Evolutionary conservation across 2,797 vertebrate species (phyloP).

Genomic region (Mastacembelus armatus): DNA sequence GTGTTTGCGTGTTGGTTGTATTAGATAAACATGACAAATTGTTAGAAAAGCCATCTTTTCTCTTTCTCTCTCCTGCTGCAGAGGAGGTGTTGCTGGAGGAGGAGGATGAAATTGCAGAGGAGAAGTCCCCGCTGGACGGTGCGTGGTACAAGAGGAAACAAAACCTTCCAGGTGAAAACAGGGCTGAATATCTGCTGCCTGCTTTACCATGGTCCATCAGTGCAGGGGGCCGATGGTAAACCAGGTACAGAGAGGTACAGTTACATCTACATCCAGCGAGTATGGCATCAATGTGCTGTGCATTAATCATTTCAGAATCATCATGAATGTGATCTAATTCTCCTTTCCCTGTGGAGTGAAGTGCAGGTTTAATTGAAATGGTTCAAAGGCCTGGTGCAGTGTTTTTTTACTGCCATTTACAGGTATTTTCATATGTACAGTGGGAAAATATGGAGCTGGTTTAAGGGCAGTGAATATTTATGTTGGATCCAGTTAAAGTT

Average conservation of each 20-base stretch:
- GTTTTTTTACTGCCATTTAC: too few species aligned
- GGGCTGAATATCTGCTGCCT: constrained; percentile 29
- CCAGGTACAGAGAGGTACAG: constrained; percentile 28
- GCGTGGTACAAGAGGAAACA: constrained; percentile 85
- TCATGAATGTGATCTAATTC: constrained; percentile 31
- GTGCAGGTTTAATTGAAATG: too few species aligned
- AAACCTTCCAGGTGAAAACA: constrained; percentile 80
- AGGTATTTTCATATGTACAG: too few species aligned
- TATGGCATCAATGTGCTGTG: background rate
- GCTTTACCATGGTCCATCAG: constrained; percentile 36
- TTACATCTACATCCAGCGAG: constrained; percentile 17
- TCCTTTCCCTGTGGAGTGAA: constrained; percentile 16
- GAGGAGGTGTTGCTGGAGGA: constrained; percentile 98
- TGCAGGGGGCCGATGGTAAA: constrained; percentile 35
- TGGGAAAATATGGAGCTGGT: too few species aligned
- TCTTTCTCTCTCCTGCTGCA: constrained; percentile 62
- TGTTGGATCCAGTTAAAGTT: too few species aligned
- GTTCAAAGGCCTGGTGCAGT: too few species aligned
- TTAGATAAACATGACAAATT: constrained; percentile 33
- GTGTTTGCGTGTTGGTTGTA: constrained; percentile 40
- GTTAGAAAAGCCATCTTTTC: constrained; percentile 23
- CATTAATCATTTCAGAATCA: constrained; percentile 17
- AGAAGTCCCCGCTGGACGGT: constrained; percentile 96
- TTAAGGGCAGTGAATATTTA: too few species aligned
- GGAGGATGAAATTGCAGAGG: constrained; percentile 95